phyloP scores from a whole-genome alignment of 2,113 vertebrate species.

The Oncorhynchus mykiss region DNA sequence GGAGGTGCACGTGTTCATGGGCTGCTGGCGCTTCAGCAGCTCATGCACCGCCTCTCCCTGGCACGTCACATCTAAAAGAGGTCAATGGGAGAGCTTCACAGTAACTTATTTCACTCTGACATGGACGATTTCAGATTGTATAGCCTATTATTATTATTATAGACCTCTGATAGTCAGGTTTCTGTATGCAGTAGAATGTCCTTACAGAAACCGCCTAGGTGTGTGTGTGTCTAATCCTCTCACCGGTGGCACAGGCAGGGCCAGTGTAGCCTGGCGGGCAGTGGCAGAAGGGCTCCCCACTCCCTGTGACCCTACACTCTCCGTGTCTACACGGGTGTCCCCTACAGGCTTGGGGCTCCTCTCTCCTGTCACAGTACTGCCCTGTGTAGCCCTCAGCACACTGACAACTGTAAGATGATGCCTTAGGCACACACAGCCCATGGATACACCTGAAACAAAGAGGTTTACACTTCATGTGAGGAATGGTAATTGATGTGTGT shows the following conservation, averaged over 20 bases:
- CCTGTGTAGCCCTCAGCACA: slow-evolving; percentile 86
- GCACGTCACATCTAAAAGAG: slow-evolving; percentile 79
- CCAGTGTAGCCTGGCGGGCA: slow-evolving; percentile 84
- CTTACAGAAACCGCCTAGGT: neutral
- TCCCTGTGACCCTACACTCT: slow-evolving; percentile 83
- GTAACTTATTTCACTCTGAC: no score
- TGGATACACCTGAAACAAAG: slow-evolving; percentile 80
- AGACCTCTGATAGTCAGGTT: no score
- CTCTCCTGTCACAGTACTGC: slow-evolving; percentile 81
- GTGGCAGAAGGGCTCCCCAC: slow-evolving; percentile 80
- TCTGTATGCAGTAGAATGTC: neutral
- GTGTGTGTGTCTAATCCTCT: slow-evolving; percentile 2
- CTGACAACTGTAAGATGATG: slow-evolving; percentile 81
- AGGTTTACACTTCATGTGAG: neutral
- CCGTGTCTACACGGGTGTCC: slow-evolving; percentile 84
- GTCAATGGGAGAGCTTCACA: no score
- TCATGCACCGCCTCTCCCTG: slow-evolving; percentile 88
- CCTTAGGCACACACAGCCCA: slow-evolving; percentile 78
- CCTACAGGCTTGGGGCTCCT: slow-evolving; percentile 83
- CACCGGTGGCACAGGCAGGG: slow-evolving; percentile 85
- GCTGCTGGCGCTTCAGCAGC: slow-evolving; percentile 84
- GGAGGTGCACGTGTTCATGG: slow-evolving; percentile 80
- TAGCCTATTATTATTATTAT: no score
- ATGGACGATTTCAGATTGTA: no score
- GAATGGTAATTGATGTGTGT: neutral